Evolutionary conservation across 2,797 vertebrate species (phyloP), one percentile per base, ranked within the genome.

Genomic region (Pelochelys cantorii): DNA sequence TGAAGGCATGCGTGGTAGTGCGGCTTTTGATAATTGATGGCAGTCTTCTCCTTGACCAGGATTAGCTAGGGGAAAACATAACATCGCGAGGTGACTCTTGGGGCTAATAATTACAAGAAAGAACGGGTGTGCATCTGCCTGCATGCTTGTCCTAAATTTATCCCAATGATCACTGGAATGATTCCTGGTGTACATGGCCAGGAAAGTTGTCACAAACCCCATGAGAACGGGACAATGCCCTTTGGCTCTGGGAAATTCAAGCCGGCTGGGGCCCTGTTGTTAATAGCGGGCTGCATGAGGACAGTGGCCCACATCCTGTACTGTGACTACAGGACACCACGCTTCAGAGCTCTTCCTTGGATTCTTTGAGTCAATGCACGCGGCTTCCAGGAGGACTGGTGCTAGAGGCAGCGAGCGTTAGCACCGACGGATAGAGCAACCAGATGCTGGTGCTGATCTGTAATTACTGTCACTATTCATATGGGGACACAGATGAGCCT

Each of bases 381-480:
- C 54, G 34, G 86, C 60, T 57, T 23, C 79, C 93, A 79, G 74
- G 60, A 84, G 55, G 55, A 80, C 55, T 81, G 82, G 0, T 48
- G 1, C 5, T 54, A 89, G 87, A n/a, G 27, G 52, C 60, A 85
- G 88, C 23, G 56, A n/a, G 52, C 79, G 57, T 29, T 85, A 92
- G 57, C 31, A 54, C 42, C 84, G 85, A 80, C 78, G 82, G 56
- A 88, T 85, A 88, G 56, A 88, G 82, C 78, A 81, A 23, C 59
- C 93, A 18, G 87, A 83, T 86, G 48, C 57, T 87, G 84, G 77
- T 93, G 86, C 57, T 92, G 90, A 83, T 29, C 88, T 82, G n/a
- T 86, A 93, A 93, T 96, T 90, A 20, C 59, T 54, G 37, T 82
- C 74, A 37, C 85, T 86, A 60, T 56, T 48, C 1, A 2, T 1